Evolutionary conservation across 2,888 invertebrate genomes (phyloP).

Genomic region (Nudaria mundana): DNA sequence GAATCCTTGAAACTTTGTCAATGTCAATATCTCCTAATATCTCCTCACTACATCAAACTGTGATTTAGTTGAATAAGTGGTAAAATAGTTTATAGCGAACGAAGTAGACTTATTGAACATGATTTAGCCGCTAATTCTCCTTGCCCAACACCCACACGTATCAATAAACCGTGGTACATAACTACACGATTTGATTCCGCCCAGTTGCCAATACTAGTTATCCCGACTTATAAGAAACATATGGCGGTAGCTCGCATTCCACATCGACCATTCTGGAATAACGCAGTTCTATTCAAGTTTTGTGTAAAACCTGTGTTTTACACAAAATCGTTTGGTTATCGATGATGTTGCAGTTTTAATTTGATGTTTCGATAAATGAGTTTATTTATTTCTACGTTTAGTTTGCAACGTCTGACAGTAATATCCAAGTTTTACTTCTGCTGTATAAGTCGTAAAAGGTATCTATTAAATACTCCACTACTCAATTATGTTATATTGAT

Average conservation of each 20-base stretch:
- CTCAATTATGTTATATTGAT: no score
- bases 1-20: conserved; percentile 52
- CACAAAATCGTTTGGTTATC: no score
- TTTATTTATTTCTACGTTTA: no score
- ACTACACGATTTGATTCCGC: conserved; percentile 29
- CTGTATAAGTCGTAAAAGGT: no score
- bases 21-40: no score
- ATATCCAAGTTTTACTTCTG: no score
- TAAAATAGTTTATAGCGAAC: conserved; percentile 1
- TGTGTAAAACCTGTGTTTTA: conserved; percentile 41
- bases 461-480: no score
- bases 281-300: conserved; percentile 54
- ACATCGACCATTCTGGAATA: conserved; percentile 58
- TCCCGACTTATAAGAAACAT: conserved; percentile 61
- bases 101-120: conserved; percentile 8
- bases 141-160: conserved; percentile 25
- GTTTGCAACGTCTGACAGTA: no score
- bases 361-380: no score
- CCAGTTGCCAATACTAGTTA: conserved; percentile 49
- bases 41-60: no score
- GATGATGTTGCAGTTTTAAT: no score
- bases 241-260: conserved; percentile 61
- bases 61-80: no score
- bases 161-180: conserved; percentile 32
- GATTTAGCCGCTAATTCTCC: conserved; percentile 14